Evolutionary conservation across 2,888 invertebrate genomes (phyloP), one percentile per base, ranked within the genome.

Genomic region (Metopia argyrocephala): DNA sequence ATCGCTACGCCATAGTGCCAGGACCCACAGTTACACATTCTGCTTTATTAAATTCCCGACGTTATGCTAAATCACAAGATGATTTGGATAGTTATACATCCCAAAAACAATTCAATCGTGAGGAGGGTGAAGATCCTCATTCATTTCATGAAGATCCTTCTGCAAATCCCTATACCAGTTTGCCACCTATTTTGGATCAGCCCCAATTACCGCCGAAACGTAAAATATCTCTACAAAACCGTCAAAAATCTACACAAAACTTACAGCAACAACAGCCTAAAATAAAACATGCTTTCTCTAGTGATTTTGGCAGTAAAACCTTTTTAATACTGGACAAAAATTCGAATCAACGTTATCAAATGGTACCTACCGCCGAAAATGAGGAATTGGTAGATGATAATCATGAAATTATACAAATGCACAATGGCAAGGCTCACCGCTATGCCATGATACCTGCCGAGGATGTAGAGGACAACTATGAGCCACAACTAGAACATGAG

Each of bases 331-430:
- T 93, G 0, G 93, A 93, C 66, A 87, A 93, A 91, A 90, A 90
- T 45, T 91, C 86, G 91, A 91, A 88, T 90, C 87, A 93, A 91
- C 86, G 93, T 89, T 91, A 94, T 91, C 90, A 94, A 89, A 93
- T 94, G 6, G 93, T 94, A 79, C 93, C 93, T 45, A 92, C 93
- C 0, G 93, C 94, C 15, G 94, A 94, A 18, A 93, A 93, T 84
- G 91, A 91, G 78, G 91, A 91, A 75, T 78, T 91, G 28, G 91
- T 91, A 9, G 91, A 91, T 79, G 89, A 90, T 18, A 91, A 90
- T 76, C 91, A 90, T 68, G 91, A 91, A 82, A 89, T 91, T 20
- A 91, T 91, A 82, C 90, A 91, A 83, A 90, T 91, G 91, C 90
- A 89, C 78, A 91, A 91, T 81, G 91, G 91, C 27, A 86, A 89